Evolutionary conservation across 2,888 invertebrate species (phyloP), one percentile per base, ranked within the genome.

Genomic region (Odontomyia ornata): DNA sequence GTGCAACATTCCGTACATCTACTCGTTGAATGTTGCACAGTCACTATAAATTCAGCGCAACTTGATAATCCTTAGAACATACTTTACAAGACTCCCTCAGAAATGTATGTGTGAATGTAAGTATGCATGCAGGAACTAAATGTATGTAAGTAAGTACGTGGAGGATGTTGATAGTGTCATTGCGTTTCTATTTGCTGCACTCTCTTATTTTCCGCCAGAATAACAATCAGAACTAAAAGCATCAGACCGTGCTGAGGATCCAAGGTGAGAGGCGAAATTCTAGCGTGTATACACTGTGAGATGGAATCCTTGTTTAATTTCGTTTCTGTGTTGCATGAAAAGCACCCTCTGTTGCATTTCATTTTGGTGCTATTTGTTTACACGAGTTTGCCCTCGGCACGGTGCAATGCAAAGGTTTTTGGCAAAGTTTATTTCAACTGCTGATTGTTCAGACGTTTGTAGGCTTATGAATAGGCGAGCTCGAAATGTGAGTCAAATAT

Each of bases 201-300:
- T 69, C 69, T 15, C 69, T 30, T 69, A 47, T 69, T 73, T 73
- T 73, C 73, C 73, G 57, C 60, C 60, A 73, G 57, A 73, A 60
- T 57, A 60, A 73, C 73, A 73, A 73, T 73, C 60, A 73, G 57
- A 28, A 57, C 57, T 57, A 25, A 36, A 25, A 73, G 57, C 73
- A 73, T 73, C 73, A 57, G 43, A 73, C 73, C 73, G 36, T 73
- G 23, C 36, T 9, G 21, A 30, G 36, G 46, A 46, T 57, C 30
- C 57, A 56, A 73, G 60, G 57, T 73, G 60, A 57, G 43, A 73
- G 36, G 36, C 21, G 60, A 52, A 73, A 60, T 73, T 3, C 72
- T 57, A 27, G 18, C 3, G 69, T 47, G 52, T 13, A 60, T 15
- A 60, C 15, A 52, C 52, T 18, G 60, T 60, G 23, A 60, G 60